phyloP scores from a whole-genome alignment of 2,113 vertebrate species.

The Carassius gibelio region DNA sequence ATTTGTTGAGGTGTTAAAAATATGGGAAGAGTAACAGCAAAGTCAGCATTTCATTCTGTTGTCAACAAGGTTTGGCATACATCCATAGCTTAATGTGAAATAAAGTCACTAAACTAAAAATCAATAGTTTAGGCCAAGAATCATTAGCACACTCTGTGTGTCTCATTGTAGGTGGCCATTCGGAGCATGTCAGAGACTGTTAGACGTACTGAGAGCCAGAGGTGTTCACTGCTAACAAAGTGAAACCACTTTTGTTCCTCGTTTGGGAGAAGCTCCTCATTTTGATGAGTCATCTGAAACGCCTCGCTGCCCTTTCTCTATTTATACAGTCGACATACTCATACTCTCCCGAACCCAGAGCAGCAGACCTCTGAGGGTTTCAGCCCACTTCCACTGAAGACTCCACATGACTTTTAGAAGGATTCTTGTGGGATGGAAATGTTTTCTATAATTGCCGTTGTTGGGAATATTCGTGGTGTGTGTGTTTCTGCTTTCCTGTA shows the following conservation, averaged over 20 bases:
- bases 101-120: neutral
- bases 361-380: slow-evolving; percentile 16
- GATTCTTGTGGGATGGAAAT: slow-evolving; percentile 33
- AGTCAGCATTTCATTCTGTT: slow-evolving; percentile 4
- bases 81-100: neutral
- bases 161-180: neutral
- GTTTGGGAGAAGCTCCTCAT: neutral
- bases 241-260: neutral
- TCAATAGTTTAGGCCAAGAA: neutral
- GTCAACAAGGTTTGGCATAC: neutral
- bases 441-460: slow-evolving; percentile 5
- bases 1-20: slow-evolving; percentile 28
- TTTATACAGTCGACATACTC: neutral
- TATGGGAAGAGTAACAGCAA: neutral
- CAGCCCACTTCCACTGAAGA: slow-evolving; percentile 12
- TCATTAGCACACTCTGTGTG: neutral
- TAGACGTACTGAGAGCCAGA: too few species aligned
- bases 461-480: slow-evolving; percentile 3
- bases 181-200: too few species aligned
- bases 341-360: neutral
- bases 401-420: neutral
- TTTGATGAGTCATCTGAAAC: slow-evolving; percentile 30
- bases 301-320: neutral
- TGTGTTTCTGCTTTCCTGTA: neutral
- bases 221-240: neutral